phyloP scores from a whole-genome alignment of 2,888 invertebrate species.

The Isotomurus palustris region DNA sequence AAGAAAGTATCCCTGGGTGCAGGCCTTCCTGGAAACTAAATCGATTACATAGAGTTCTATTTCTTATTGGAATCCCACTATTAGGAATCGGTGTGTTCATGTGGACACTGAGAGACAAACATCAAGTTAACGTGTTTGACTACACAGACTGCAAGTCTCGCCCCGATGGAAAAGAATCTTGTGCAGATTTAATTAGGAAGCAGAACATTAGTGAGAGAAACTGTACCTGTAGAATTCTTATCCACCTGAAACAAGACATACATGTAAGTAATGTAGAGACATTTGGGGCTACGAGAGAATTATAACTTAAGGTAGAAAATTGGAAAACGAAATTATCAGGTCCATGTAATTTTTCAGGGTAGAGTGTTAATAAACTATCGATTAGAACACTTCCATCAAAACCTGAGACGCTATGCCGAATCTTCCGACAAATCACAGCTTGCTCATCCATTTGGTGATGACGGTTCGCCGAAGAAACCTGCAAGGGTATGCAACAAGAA shows the following conservation, averaged over 20 bases:
- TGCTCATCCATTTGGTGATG: no score
- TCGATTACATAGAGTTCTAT: background rate
- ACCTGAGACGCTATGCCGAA: slow-evolving; percentile 8
- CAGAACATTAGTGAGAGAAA: background rate
- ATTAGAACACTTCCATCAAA: slow-evolving; percentile 13
- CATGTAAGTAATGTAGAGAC: no score
- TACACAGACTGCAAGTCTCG: background rate
- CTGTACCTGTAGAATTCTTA: no score
- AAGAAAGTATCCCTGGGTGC: slow-evolving; percentile 7
- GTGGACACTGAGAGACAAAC: background rate
- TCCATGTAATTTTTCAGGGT: background rate
- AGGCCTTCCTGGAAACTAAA: background rate
- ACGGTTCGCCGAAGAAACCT: no score
- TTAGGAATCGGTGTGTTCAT: background rate
- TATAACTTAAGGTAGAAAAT: no score
- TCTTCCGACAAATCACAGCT: slow-evolving; percentile 16
- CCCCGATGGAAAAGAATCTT: background rate
- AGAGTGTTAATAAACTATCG: slow-evolving; percentile 8
- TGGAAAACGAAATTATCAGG: no score
- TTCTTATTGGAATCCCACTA: background rate
- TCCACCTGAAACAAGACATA: no score
- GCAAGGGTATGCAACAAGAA: no score
- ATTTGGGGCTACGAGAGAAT: no score
- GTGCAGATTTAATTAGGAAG: background rate
- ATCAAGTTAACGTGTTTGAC: background rate